Evolutionary conservation across 1,140 invertebrate genomes (phyloP).

Genomic region (Brachionus koreanus): DNA sequence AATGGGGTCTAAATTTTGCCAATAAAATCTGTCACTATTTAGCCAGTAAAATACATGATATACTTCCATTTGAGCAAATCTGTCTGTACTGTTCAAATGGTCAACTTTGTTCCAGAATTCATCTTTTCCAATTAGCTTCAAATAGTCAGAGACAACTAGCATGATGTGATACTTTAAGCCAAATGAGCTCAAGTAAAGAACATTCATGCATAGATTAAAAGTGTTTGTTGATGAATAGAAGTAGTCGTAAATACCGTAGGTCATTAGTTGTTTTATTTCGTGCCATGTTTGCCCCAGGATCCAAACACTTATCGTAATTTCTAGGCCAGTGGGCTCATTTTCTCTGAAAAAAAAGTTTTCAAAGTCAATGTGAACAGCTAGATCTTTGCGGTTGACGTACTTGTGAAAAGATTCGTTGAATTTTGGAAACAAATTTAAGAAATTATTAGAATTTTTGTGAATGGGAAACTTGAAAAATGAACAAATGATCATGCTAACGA

Average conservation of each 20-base stretch:
- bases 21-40: constrained; percentile 48
- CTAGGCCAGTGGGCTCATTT: constrained; percentile 9
- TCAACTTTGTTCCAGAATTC: constrained; percentile 13
- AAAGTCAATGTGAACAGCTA: constrained; percentile 4
- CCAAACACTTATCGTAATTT: constrained; percentile 26
- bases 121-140: not conserved
- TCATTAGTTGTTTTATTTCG: constrained; percentile 53
- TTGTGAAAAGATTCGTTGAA: not conserved
- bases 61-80: constrained; percentile 1
- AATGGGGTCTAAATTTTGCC: constrained; percentile 50
- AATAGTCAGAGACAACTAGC: not conserved
- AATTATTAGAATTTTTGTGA: not conserved
- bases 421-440: not conserved
- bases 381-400: not conserved
- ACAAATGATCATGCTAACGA: constrained; percentile 64
- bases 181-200: constrained; percentile 55
- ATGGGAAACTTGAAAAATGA: constrained; percentile 8
- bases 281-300: constrained; percentile 53
- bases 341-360: constrained; percentile 23
- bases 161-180: constrained; percentile 47
- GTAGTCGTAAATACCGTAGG: constrained; percentile 50
- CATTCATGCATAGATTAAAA: constrained; percentile 52
- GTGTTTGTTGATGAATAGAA: constrained; percentile 55
- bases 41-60: constrained; percentile 35
- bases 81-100: not conserved